Evolutionary conservation across 2,797 vertebrate genomes (phyloP).

Genomic region (Microctenopoma steveboyesi): DNA sequence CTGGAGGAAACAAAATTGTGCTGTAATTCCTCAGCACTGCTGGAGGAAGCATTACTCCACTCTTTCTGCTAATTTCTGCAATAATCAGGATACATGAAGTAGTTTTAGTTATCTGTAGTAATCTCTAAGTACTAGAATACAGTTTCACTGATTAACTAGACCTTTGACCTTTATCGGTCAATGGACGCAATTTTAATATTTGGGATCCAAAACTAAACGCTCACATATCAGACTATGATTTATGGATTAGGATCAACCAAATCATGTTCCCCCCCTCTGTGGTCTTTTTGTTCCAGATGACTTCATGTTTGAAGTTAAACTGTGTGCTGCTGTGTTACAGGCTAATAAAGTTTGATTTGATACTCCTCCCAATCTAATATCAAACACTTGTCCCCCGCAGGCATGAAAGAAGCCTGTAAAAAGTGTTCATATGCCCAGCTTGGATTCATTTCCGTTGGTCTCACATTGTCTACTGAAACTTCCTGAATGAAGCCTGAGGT

Average conservation of each 20-base stretch:
- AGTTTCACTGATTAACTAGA: not conserved
- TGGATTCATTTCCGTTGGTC: slow-evolving; percentile 21
- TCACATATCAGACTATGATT: too few species aligned
- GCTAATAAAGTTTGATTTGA: slow-evolving; percentile 32
- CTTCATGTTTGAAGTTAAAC: not conserved
- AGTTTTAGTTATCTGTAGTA: not conserved
- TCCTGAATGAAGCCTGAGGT: not conserved
- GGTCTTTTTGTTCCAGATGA: not conserved
- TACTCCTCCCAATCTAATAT: slow-evolving; percentile 43
- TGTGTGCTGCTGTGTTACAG: slow-evolving; percentile 22
- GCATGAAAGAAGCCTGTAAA: slow-evolving; percentile 25
- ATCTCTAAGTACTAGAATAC: not conserved
- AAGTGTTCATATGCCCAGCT: slow-evolving; percentile 4
- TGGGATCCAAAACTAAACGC: too few species aligned
- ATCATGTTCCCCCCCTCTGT: not conserved
- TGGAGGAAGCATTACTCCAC: slow-evolving; percentile 1
- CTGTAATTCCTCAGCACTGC: slow-evolving; percentile 5
- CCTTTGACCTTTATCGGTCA: not conserved
- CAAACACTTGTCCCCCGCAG: slow-evolving; percentile 41
- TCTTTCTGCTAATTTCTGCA: slow-evolving; percentile 1
- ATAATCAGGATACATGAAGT: not conserved
- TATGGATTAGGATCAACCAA: too few species aligned
- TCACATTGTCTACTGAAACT: not conserved
- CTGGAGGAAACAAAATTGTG: not conserved
- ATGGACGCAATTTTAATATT: not conserved